Evolutionary conservation across 2,888 invertebrate species (phyloP), one percentile per base, ranked within the genome.

Genomic region (Subacronicta megacephala): DNA sequence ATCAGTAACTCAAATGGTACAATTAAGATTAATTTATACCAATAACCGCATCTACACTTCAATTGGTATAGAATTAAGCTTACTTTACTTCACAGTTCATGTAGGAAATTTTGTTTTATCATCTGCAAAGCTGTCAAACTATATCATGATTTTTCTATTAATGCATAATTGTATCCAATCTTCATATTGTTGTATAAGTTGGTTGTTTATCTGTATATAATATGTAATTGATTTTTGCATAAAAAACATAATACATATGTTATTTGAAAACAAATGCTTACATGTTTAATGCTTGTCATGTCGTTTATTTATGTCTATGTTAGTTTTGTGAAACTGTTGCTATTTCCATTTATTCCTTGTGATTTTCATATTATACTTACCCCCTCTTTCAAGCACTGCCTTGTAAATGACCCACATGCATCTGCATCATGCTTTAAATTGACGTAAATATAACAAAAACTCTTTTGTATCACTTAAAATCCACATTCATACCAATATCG

Each of bases 21-120:
- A 83, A 82, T 85, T 76, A 80, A 85, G 71, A 82, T 78, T 83
- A 83, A 88, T 88, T 83, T 78, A 75, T 76, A 70, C 73, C 81
- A 82, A 86, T 85, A 77, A 79, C 60, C 4, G 43, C 36, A 51
- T 62, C 61, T 59, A 70, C 69, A 52, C 55, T 69, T 75, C 83
- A 87, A 87, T 87, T 86, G 85, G 45, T 68, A 62, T 10, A 17
- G 62, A 65, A 73, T 70, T 69, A 71, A 71, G 72, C 59, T 60
- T 58, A 58, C 64, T 58, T 46, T 42, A 45, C 45, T 55, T 44
- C 23, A 9, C 40, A 40, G 51, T 29, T 44, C 31, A 16, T 29
- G 4, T 31, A 18, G 6, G 6, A n/a, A n/a, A n/a, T n/a, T n/a
- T n/a, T 50, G 63, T 56, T 56, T 65, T 50, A 44, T 56, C 33